Base-by-base conservation (phyloP, 2,888 invertebrate genomes). In the Bellardia pandia region DNA sequence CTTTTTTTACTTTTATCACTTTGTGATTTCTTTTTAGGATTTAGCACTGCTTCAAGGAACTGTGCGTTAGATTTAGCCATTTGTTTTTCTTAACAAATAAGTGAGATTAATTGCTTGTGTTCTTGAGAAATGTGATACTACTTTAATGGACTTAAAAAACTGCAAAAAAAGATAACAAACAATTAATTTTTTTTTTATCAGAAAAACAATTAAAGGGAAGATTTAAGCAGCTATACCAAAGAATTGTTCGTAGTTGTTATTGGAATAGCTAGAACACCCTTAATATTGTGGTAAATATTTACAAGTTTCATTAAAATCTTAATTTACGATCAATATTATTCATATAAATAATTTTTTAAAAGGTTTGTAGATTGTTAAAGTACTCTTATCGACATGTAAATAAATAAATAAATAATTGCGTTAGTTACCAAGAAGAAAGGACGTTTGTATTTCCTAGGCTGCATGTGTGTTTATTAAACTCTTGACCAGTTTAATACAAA, bases 141-240 rank as follows among this genome's bases (percentile, higher is more conserved):
- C 51, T 71, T 80, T 80, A 56, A 56, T 66, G 33, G 40, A 62
- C 23, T 42, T 62, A 72, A n/a, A 64, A 33, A 16, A 30, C 45
- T 16, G 64, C 45, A 56, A 64, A 72, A 30, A 37, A 16, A 33
- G 9, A 53, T 16, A 40, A 58, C 11, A 40, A 53, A 48, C 37
- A 33, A 30, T 58, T 16, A 51, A 2, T 51, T 16, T 45, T 11
- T 42, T 56, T 13, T 14, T 40, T 37, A 51, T 16, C 11, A 76
- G 23, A 51, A 51, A 64, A 40, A 5, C 56, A 33, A 16, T 58
- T 23, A 45, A 23, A 68, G 30, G 48, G 2, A 58, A 14, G n/a
- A 51, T 40, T 16, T 9, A 9, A 4, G 16, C 5, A 64, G 14
- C 5, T 30, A 9, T 9, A 45, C 45, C 13, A 11, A 23, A 56